Percentiles rank a stretch among this genome's conserved stretches.
Evolutionary conservation across 1,140 invertebrate genomes (phyloP).

Genomic region (Delia radicum): DNA sequence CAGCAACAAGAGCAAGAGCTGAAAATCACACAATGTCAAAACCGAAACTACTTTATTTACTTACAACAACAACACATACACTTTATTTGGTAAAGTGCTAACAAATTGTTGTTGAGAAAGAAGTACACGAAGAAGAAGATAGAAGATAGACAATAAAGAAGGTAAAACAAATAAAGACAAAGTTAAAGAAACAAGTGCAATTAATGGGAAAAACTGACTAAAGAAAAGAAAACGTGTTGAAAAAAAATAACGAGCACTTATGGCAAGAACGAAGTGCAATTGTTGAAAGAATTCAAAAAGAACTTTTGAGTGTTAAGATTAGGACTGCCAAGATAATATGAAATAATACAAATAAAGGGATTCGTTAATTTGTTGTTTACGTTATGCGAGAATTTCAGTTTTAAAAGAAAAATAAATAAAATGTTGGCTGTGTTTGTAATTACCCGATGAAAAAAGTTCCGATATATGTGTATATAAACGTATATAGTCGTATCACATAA

Average conservation of each 20-base stretch:
- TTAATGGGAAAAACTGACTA: not conserved
- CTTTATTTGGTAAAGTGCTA: not conserved
- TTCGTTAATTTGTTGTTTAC: too few species aligned
- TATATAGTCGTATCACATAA: too few species aligned
- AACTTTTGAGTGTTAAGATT: not conserved
- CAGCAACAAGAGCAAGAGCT: not conserved
- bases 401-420: too few species aligned
- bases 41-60: not conserved
- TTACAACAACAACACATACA: not conserved
- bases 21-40: not conserved
- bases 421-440: too few species aligned
- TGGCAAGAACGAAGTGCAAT: not conserved
- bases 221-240: not conserved
- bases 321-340: not conserved
- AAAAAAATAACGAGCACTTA: not conserved
- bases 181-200: conserved; percentile 1
- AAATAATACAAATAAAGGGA: too few species aligned
- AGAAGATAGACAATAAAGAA: not conserved
- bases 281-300: not conserved
- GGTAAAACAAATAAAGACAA: too few species aligned
- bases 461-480: too few species aligned
- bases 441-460: too few species aligned
- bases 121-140: not conserved
- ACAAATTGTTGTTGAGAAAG: not conserved
- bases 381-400: too few species aligned